phyloP scores from a whole-genome alignment of 2,797 vertebrate species.

The Cynodonichthys magdalenae region DNA sequence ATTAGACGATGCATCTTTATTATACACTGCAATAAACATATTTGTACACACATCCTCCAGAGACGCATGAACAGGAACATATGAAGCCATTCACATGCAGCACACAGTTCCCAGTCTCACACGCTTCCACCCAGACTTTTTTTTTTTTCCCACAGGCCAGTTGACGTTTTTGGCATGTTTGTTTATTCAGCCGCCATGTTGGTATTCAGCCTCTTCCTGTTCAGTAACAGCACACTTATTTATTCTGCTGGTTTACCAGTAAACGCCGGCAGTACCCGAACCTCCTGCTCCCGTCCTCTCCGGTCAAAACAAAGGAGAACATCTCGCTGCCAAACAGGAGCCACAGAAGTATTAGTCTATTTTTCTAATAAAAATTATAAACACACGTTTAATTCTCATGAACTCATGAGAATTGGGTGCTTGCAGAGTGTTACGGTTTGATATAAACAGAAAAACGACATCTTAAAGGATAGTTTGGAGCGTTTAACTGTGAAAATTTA shows the following conservation, averaged over 20 bases:
- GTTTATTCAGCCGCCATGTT: conserved; percentile 75
- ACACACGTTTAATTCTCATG: no score
- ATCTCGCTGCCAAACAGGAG: conserved; percentile 82
- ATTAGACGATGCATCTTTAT: no score
- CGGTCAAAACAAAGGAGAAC: conserved; percentile 92
- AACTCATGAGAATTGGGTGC: no score
- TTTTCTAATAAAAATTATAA: neutral
- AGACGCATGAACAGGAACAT: conserved; percentile 20
- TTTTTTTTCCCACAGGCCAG: conserved; percentile 75
- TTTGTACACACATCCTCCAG: neutral
- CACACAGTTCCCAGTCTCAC: conserved; percentile 61
- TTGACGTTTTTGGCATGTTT: conserved; percentile 68
- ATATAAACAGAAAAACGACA: no score
- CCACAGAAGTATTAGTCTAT: conserved; percentile 16
- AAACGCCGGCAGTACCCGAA: conserved; percentile 93
- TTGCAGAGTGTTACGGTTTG: no score
- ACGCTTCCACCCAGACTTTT: conserved; percentile 68
- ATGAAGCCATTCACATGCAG: conserved; percentile 33
- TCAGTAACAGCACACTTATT: conserved; percentile 54
- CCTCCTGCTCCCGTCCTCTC: conserved; percentile 89
- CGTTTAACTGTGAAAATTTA: no score
- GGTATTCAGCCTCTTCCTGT: conserved; percentile 77
- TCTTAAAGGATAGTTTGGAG: no score
- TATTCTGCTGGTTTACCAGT: conserved; percentile 79
- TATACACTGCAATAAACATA: neutral